Evolutionary conservation across 2,797 vertebrate genomes (phyloP).

Genomic region (Rhinichthys osculus): DNA sequence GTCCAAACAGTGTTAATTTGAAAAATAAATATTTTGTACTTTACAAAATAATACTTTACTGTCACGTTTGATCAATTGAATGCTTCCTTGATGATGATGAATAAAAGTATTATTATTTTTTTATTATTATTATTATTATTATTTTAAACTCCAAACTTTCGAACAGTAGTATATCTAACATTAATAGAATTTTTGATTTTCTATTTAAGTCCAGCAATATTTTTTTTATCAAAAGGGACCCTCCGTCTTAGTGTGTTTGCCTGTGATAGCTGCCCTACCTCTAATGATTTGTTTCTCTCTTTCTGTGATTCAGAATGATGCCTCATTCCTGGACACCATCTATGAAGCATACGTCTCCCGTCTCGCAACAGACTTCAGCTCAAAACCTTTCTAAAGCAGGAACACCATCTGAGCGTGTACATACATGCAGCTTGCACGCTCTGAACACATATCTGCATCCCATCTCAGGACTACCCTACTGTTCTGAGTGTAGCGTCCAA

Average conservation of each 20-base stretch:
- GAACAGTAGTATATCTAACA: neutral
- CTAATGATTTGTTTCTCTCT: slow-evolving; percentile 1
- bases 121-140: neutral
- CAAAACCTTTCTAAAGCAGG: slow-evolving; percentile 70
- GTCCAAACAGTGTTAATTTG: neutral
- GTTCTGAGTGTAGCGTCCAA: slow-evolving; percentile 9
- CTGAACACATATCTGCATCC: neutral
- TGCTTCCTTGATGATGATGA: neutral
- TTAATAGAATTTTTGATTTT: neutral
- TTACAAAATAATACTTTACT: neutral
- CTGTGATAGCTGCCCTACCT: neutral
- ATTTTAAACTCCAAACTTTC: neutral
- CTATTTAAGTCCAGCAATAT: neutral
- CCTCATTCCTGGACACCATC: slow-evolving; percentile 91
- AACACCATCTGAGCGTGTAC: neutral
- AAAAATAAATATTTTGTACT: neutral
- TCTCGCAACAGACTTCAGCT: slow-evolving; percentile 71
- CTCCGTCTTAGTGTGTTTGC: neutral
- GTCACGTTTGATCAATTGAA: neutral
- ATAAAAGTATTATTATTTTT: neutral
- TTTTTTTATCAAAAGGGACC: neutral
- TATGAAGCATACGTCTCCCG: slow-evolving; percentile 89
- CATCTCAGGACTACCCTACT: slow-evolving; percentile 34
- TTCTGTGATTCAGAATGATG: slow-evolving; percentile 85
- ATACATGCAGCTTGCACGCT: neutral